A percentile compares a stretch with the other conserved stretches of the same genome.
Conservation (phyloP, 2,797 vertebrate species). For the Smutsia temminckii region DNA sequence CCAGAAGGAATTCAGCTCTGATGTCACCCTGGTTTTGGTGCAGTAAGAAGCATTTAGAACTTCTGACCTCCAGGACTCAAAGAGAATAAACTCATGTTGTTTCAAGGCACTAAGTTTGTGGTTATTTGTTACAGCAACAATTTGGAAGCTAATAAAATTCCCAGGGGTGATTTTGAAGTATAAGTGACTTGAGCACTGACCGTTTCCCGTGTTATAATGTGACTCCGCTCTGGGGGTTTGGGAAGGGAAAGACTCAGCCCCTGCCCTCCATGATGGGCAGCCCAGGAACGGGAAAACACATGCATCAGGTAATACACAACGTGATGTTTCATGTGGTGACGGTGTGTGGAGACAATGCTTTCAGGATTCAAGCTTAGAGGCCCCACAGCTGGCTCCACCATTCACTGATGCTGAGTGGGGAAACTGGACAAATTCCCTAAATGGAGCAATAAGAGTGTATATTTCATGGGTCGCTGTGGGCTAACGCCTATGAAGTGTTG, state of each 20-base stretch:
- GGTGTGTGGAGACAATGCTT: neutral
- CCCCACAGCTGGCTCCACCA: neutral
- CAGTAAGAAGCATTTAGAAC: neutral
- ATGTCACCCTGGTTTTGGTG: neutral
- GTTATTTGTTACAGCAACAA: neutral
- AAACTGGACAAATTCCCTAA: neutral
- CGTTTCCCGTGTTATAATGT: neutral
- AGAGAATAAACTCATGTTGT: neutral
- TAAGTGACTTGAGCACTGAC: neutral
- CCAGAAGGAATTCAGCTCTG: neutral
- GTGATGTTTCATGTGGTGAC: neutral
- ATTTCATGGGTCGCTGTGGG: neutral
- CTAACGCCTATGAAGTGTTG: too few species aligned
- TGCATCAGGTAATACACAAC: too few species aligned
- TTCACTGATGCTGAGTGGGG: neutral
- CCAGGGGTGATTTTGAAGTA: neutral
- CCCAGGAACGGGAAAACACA: neutral
- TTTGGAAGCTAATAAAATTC: neutral
- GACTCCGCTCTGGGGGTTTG: too few species aligned
- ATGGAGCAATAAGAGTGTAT: neutral
- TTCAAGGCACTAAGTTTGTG: neutral
- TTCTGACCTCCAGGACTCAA: neutral
- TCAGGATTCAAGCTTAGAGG: neutral
- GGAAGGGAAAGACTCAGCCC: neutral
- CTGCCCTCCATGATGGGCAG: rapidly evolving